phyloP scores from a whole-genome alignment of 1,140 invertebrate species.

The Drosophila obscura region DNA sequence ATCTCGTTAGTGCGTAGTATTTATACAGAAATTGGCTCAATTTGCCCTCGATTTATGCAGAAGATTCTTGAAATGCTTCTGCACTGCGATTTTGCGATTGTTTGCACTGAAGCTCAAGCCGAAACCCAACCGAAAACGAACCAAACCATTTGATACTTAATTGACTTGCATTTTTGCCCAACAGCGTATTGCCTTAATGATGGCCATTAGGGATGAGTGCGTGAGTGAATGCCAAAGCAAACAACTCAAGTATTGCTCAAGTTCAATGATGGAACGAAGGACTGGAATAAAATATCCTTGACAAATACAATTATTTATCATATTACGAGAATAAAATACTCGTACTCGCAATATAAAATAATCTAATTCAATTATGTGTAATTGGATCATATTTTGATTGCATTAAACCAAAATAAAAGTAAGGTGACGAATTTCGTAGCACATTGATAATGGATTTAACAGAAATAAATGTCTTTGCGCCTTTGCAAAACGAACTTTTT shows the following conservation, averaged over 20 bases:
- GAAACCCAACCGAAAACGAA: slow-evolving; percentile 2
- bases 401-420: no score
- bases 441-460: no score
- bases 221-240: slow-evolving; percentile 33
- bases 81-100: slow-evolving; percentile 75
- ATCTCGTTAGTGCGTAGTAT: slow-evolving; percentile 79
- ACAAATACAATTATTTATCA: no score
- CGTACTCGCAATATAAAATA: no score
- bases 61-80: slow-evolving; percentile 69
- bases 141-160: slow-evolving; percentile 77
- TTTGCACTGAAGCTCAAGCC: slow-evolving; percentile 60
- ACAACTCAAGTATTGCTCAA: slow-evolving; percentile 18
- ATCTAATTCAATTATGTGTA: no score
- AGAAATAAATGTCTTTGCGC: no score
- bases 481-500: no score
- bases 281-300: no score
- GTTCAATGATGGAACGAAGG: no score
- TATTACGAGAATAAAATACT: no score
- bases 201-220: slow-evolving; percentile 55
- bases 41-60: slow-evolving; percentile 80
- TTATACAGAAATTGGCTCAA: slow-evolving; percentile 80
- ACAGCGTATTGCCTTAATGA: slow-evolving; percentile 57
- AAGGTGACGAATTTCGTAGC: no score
- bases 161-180: slow-evolving; percentile 71
- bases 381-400: no score